Percentiles rank a stretch among this genome's conserved stretches.
Conservation (phyloP, 2,797 vertebrate genomes). For the Silurus lanzhouensis region DNA sequence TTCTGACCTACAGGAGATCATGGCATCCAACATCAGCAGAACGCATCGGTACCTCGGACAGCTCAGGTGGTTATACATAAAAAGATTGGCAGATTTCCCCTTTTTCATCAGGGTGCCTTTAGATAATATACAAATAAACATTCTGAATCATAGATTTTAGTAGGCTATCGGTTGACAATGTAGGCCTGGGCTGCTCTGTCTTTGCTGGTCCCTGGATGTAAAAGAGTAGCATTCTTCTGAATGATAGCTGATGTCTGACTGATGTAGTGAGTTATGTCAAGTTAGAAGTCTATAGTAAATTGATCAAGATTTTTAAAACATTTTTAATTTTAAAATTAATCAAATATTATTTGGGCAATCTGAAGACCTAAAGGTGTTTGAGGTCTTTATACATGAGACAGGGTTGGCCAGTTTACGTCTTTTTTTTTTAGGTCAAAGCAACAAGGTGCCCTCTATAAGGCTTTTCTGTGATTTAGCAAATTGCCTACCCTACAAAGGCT, state of each 20-base stretch:
- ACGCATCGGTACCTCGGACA: not conserved
- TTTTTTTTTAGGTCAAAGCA: not conserved
- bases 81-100: conserved; percentile 2
- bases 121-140: conserved; percentile 15
- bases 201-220: conserved; percentile 4
- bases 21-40: not conserved
- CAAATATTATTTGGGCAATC: not conserved
- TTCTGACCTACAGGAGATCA: not conserved
- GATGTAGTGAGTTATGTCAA: not conserved
- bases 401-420: not conserved
- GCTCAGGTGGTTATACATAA: not conserved
- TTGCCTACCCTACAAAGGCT: not conserved
- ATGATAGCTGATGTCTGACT: not conserved
- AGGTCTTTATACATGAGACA: not conserved
- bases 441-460: not conserved
- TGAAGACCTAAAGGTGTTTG: not conserved
- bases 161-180: conserved; percentile 8
- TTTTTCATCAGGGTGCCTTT: not conserved
- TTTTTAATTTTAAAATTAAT: not conserved
- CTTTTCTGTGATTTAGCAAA: not conserved
- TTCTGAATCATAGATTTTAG: conserved; percentile 25
- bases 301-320: not conserved
- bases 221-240: not conserved
- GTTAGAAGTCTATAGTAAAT: not conserved
- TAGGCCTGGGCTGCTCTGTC: conserved; percentile 18